Evolutionary conservation across 2,113 vertebrate species (phyloP).

Genomic region (Psilopsiagon aymara): DNA sequence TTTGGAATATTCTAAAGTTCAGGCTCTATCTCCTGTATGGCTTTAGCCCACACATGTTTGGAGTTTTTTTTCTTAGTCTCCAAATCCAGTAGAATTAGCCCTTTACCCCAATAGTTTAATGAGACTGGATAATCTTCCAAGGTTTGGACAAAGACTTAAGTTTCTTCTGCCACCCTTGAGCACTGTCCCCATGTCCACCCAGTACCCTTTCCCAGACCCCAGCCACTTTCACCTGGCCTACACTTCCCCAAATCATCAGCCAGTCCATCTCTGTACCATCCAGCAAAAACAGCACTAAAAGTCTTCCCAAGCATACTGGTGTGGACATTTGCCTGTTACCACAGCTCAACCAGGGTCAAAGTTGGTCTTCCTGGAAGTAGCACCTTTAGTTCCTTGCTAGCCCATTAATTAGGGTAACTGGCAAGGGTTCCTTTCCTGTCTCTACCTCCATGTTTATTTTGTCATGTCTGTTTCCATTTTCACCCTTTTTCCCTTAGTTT

Average conservation of each 20-base stretch:
- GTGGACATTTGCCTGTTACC: background rate
- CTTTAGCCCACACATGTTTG: background rate
- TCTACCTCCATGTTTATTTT: background rate
- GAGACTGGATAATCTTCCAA: background rate
- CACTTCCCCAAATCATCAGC: background rate
- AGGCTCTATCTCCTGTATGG: background rate
- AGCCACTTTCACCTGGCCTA: background rate
- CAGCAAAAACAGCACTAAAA: background rate
- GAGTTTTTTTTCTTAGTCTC: fast-evolving
- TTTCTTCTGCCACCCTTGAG: background rate
- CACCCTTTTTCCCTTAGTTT: background rate
- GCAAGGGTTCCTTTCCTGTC: background rate
- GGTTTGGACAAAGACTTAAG: background rate
- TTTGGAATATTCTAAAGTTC: background rate
- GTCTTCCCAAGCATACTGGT: background rate
- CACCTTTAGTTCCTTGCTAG: background rate
- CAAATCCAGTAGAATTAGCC: background rate
- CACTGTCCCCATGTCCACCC: background rate
- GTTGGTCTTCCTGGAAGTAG: background rate
- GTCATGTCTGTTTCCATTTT: background rate
- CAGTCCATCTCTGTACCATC: background rate
- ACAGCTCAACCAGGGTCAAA: background rate
- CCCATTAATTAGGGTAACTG: background rate
- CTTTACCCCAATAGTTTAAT: background rate
- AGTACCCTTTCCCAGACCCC: background rate